Evolutionary conservation across 1,140 invertebrate species (phyloP), one percentile per base, ranked within the genome.

Genomic region (Drosophila parvula): DNA sequence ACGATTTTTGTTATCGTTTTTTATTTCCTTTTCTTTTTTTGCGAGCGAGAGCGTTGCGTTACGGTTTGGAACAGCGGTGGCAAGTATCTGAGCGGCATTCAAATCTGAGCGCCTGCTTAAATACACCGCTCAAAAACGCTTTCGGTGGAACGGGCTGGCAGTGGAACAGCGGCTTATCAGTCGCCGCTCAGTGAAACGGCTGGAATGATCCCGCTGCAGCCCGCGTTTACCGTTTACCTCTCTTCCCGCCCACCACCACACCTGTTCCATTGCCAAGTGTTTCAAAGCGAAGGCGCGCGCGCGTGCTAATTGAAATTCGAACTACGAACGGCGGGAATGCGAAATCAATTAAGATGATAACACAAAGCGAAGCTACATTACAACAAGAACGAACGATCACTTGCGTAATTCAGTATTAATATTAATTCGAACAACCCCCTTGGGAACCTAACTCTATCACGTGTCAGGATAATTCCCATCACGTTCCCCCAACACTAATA

Each of bases 1-100:
- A 58, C 18, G n/a, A 16, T 56, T 34, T 22, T 45, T 27, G 32
- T 48, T 48, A n/a, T n/a, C 45, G 45, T 28, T 48, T 41, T 53
- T 43, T 34, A 3, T 60, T 41, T 40, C 32, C 7, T 63, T 61
- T 45, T n/a, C 10, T 45, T 1, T 18, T 64, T 22, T 41, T 36
- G 58, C 62, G 50, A 81, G 63, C 63, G 45, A 32, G n/a, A 50
- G 48, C n/a, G 48, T 44, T 47, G 51, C 18, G 61, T 41, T 44
- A 8, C 38, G 50, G 11, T 16, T 27, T 12, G 27, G 30, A 34
- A 36, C 74, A 78, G 70, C 77, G 71, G 74, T 80, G 85, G 63
- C 84, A 84, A 84, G 84, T 88, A 81, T 88, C 74, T 88, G 84
- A 88, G 80, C 63, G 61, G 62, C 64, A 69, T 63, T 74, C 68